Evolutionary conservation across 2,113 vertebrate species (phyloP).

Genomic region (Mugil cephalus): DNA sequence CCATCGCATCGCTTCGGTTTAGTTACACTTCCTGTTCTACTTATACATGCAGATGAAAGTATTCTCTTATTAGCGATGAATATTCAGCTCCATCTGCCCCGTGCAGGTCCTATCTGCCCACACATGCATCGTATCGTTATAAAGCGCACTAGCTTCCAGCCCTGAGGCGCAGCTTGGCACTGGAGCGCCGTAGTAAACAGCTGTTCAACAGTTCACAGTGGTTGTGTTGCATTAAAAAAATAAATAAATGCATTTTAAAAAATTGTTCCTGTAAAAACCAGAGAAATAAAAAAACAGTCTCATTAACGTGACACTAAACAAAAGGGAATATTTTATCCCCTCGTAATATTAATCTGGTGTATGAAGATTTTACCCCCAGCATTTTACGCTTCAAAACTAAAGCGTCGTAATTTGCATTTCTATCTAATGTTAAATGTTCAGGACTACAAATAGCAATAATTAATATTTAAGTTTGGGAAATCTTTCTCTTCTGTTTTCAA

Average conservation of each 20-base stretch:
- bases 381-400: too few relatives aligned
- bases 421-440: too few relatives aligned
- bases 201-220: constrained; percentile 34
- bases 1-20: not conserved
- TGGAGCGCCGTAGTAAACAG: constrained; percentile 12
- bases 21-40: not conserved
- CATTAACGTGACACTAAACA: not conserved
- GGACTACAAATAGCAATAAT: too few relatives aligned
- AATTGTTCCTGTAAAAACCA: not conserved
- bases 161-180: constrained; percentile 35
- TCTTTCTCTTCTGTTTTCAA: too few relatives aligned
- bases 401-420: too few relatives aligned
- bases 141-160: constrained; percentile 53
- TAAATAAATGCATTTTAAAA: not conserved
- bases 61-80: constrained; percentile 29
- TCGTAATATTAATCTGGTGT: not conserved
- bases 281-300: not conserved
- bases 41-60: constrained; percentile 23
- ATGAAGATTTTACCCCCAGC: too few relatives aligned
- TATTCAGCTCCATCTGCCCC: constrained; percentile 31
- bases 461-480: too few relatives aligned
- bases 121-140: constrained; percentile 38
- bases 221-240: constrained; percentile 4
- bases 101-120: constrained; percentile 53
- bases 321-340: not conserved